A percentile compares a stretch with the other conserved stretches of the same genome.
Conservation (phyloP, 2,113 vertebrate species). For the Haemorhous mexicanus region DNA sequence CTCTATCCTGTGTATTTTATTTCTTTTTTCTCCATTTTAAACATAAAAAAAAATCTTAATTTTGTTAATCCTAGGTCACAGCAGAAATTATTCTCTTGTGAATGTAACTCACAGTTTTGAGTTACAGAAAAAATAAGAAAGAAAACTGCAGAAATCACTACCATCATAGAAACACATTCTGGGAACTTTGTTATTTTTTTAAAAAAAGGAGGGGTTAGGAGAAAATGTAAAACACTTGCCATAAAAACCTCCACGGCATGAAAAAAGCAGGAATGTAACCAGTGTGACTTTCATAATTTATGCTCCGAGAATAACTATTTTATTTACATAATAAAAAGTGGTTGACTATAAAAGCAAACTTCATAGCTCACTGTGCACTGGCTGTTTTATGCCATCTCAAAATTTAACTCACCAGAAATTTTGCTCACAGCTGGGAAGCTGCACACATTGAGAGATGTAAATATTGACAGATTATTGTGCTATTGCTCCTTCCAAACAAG, state of each 20-base stretch:
- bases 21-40: not conserved
- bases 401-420: not conserved
- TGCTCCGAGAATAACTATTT: not conserved
- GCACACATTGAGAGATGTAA: not conserved
- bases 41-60: not conserved
- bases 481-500: not conserved
- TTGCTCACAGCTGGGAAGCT: not conserved
- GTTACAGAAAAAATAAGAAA: not conserved
- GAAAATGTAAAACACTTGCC: not conserved
- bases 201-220: not conserved
- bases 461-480: not conserved
- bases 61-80: not conserved
- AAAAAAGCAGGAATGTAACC: not conserved
- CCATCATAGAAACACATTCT: not conserved
- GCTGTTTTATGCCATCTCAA: not conserved
- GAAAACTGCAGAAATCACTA: not conserved
- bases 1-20: not conserved
- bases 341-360: not conserved
- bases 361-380: not conserved
- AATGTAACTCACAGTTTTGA: not conserved
- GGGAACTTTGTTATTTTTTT: not conserved
- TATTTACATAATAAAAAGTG: not conserved
- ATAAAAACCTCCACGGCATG: accelerated
- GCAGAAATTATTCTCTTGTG: not conserved
- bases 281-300: not conserved